Evolutionary conservation across 2,888 invertebrate genomes (phyloP).

Genomic region (Nomada goodeniana): DNA sequence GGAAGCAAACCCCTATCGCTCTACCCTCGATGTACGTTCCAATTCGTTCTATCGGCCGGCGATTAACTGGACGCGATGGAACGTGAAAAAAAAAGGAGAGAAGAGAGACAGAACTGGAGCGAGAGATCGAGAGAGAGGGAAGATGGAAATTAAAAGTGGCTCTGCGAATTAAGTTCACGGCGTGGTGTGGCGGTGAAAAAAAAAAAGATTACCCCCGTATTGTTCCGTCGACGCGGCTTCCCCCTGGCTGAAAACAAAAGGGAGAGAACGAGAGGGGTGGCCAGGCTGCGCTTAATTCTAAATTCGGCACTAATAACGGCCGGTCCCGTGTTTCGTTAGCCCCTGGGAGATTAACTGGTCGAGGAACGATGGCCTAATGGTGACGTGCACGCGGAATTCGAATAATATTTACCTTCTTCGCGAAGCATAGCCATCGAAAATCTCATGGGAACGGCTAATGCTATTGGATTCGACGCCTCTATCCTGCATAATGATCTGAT

Average conservation of each 20-base stretch:
- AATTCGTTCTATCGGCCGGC: slow-evolving; percentile 42
- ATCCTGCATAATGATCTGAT: slow-evolving; percentile 40
- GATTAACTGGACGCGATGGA: slow-evolving; percentile 39
- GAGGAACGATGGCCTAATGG: slow-evolving; percentile 64
- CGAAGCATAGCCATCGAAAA: slow-evolving; percentile 62
- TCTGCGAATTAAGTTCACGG: slow-evolving; percentile 63
- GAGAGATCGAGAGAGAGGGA: neutral
- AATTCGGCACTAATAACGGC: slow-evolving; percentile 75
- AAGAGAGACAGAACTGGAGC: neutral
- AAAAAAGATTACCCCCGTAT: slow-evolving; percentile 62
- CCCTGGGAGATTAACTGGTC: slow-evolving; percentile 70
- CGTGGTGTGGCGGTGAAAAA: slow-evolving; percentile 51
- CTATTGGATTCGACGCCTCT: slow-evolving; percentile 65
- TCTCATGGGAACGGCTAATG: slow-evolving; percentile 71
- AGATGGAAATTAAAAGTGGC: slow-evolving; percentile 51
- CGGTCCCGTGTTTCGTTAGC: slow-evolving; percentile 68
- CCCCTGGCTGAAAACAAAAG: slow-evolving; percentile 66
- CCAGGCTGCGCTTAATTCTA: slow-evolving; percentile 66
- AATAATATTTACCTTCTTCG: slow-evolving; percentile 75
- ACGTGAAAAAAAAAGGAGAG: neutral
- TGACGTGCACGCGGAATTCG: slow-evolving; percentile 67
- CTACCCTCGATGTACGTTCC: slow-evolving; percentile 24
- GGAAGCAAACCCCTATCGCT: neutral
- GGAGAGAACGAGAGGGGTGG: slow-evolving; percentile 22
- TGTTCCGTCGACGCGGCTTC: slow-evolving; percentile 54